These are phyloP conservation scores for Enteromius viviparus DNA, from an alignment of 2,797 vertebrate genomes.

Conservation along the genomic window DNA sequence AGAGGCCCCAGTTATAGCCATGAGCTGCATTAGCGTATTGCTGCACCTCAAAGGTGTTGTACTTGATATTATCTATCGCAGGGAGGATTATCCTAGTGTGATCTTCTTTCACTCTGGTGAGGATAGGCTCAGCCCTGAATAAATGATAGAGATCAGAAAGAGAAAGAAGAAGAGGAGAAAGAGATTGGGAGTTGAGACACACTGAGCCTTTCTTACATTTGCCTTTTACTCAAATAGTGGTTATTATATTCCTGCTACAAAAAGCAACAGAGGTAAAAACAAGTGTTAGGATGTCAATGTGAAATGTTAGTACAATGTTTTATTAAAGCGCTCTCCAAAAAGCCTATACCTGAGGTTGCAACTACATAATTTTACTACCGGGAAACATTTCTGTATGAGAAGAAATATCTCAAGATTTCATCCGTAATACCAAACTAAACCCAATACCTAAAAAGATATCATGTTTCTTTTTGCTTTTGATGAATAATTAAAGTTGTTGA, in stretches of 20 bases:
- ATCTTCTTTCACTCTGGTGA: constrained; percentile 91
- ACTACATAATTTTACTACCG: neutral
- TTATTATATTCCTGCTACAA: neutral
- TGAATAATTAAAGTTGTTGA: constrained; percentile 13
- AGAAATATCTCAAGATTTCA: neutral
- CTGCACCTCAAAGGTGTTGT: constrained; percentile 97
- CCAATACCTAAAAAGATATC: neutral
- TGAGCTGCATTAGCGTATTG: constrained; percentile 96
- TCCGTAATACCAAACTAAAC: neutral
- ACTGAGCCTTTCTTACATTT: constrained; percentile 2
- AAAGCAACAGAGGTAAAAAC: constrained; percentile 1
- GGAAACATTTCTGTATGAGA: neutral
- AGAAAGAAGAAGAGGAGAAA: constrained; percentile 2
- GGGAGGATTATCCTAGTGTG: constrained; percentile 91
- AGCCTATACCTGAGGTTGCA: neutral
- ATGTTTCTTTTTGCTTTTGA: neutral
- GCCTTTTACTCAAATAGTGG: neutral
- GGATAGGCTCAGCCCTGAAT: constrained; percentile 89
- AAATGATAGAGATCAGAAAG: constrained; percentile 48
- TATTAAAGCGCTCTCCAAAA: neutral
- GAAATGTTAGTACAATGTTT: neutral
- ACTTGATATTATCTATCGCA: constrained; percentile 97
- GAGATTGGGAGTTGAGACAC: neutral
- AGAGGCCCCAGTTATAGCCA: constrained; percentile 98
- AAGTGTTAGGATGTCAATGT: constrained; percentile 13